Evolutionary conservation across 2,888 invertebrate genomes (phyloP).

Genomic region (Ceriagrion tenellum): DNA sequence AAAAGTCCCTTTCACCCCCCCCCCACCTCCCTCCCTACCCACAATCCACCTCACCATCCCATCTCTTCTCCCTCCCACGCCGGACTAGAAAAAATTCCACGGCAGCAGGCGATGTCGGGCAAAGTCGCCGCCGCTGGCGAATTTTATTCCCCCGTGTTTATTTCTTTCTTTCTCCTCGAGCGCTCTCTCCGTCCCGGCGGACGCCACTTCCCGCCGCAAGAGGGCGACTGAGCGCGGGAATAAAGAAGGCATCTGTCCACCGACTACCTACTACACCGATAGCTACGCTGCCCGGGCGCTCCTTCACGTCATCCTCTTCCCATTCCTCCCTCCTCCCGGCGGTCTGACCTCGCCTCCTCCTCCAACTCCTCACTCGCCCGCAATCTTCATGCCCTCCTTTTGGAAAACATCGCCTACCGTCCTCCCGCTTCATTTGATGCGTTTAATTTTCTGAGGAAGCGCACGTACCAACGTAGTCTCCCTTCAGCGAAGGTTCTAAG

Average conservation of each 20-base stretch:
- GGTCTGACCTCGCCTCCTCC: background rate
- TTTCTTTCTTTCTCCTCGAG: background rate
- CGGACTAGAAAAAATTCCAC: background rate
- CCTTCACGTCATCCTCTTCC: background rate
- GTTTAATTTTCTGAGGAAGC: too few species aligned
- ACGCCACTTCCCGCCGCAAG: slow-evolving; percentile 5
- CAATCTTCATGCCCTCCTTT: background rate
- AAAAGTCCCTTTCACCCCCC: background rate
- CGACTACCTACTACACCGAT: background rate
- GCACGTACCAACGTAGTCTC: too few species aligned
- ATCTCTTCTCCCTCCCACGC: background rate
- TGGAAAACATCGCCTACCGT: too few species aligned
- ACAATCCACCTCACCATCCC: background rate
- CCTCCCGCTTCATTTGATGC: too few species aligned
- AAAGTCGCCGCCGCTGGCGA: background rate
- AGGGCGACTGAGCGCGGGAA: background rate
- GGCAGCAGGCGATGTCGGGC: background rate
- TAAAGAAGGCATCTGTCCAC: slow-evolving; percentile 27
- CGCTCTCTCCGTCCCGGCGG: background rate
- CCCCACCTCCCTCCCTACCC: background rate
- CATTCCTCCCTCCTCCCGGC: background rate
- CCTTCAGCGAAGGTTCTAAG: too few species aligned
- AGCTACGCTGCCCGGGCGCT: too few species aligned
- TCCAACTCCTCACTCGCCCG: background rate
- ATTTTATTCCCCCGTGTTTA: slow-evolving; percentile 19